These are phyloP conservation scores for Aplysina aerophoba DNA, from an alignment of 37 sponge, comb jelly and placozoan species.

Conservation along the genomic window DNA sequence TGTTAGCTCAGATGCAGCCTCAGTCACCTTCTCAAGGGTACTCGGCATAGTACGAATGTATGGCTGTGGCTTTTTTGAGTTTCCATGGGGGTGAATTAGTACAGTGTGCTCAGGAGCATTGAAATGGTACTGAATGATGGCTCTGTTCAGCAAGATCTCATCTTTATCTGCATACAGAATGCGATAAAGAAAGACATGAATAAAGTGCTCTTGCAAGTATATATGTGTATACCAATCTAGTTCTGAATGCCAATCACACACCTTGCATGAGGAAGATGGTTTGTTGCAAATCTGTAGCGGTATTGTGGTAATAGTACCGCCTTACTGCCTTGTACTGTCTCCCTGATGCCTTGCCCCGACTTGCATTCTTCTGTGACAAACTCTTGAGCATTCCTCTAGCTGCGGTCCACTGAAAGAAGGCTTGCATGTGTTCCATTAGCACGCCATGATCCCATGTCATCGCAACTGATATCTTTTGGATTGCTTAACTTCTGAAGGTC, in stretches of 20 bases:
- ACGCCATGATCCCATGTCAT: constrained; percentile 31
- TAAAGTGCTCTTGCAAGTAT: background rate
- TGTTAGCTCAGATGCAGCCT: background rate
- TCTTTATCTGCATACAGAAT: background rate
- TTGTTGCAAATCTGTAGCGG: background rate
- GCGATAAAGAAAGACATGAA: too few species aligned
- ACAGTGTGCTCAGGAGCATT: background rate
- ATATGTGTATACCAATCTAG: background rate
- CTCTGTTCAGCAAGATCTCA: background rate
- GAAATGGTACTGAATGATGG: background rate
- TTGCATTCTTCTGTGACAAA: too few species aligned
- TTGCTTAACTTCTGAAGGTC: background rate
- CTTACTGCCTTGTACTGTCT: background rate
- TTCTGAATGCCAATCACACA: background rate
- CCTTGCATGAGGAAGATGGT: background rate
- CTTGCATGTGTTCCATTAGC: background rate
- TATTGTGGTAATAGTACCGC: background rate
- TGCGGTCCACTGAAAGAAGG: background rate
- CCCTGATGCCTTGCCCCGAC: background rate
- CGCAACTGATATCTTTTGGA: background rate
- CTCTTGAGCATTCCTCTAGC: too few species aligned
- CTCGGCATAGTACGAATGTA: background rate
- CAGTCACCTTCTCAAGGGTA: background rate
- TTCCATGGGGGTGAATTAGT: background rate
- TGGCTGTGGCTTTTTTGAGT: background rate